Evolutionary conservation across 2,888 invertebrate species (phyloP).

Genomic region (Hipparchia semele): DNA sequence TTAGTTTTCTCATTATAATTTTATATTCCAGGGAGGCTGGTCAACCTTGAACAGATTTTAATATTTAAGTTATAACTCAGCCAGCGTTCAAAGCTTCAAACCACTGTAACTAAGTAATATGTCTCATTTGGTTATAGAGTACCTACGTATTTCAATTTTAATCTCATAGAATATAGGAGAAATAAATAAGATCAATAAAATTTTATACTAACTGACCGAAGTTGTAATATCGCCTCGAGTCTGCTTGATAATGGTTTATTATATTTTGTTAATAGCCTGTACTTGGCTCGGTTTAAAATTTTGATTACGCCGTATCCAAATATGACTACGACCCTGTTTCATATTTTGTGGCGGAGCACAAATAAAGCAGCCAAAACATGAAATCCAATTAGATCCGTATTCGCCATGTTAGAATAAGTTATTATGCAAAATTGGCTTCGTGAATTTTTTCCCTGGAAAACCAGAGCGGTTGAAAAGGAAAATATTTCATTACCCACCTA

Average conservation of each 20-base stretch:
- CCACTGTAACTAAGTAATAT: too few relatives aligned
- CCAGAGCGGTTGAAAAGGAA: slow-evolving; percentile 40
- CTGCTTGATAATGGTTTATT: not conserved
- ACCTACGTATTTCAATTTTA: too few relatives aligned
- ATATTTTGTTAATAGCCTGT: slow-evolving; percentile 14
- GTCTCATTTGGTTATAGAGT: too few relatives aligned
- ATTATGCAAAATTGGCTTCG: slow-evolving; percentile 72
- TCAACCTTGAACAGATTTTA: too few relatives aligned
- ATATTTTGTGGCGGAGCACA: slow-evolving; percentile 48
- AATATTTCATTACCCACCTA: slow-evolving; percentile 33
- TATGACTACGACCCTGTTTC: slow-evolving; percentile 40
- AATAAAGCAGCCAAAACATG: slow-evolving; percentile 60
- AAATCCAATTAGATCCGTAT: slow-evolving; percentile 71
- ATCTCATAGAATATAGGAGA: too few relatives aligned
- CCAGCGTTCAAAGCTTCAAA: too few relatives aligned
- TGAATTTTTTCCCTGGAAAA: slow-evolving; percentile 63
- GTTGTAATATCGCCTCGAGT: too few relatives aligned
- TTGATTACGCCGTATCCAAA: slow-evolving; percentile 19
- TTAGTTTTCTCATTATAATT: too few relatives aligned
- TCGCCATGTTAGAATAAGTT: slow-evolving; percentile 68
- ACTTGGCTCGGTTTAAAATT: slow-evolving; percentile 1
- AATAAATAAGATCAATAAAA: too few relatives aligned
- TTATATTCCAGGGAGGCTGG: too few relatives aligned
- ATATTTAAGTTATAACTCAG: too few relatives aligned
- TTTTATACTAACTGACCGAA: too few relatives aligned